phyloP scores from a whole-genome alignment of 2,797 vertebrate species.

The Acridotheres tristis region DNA sequence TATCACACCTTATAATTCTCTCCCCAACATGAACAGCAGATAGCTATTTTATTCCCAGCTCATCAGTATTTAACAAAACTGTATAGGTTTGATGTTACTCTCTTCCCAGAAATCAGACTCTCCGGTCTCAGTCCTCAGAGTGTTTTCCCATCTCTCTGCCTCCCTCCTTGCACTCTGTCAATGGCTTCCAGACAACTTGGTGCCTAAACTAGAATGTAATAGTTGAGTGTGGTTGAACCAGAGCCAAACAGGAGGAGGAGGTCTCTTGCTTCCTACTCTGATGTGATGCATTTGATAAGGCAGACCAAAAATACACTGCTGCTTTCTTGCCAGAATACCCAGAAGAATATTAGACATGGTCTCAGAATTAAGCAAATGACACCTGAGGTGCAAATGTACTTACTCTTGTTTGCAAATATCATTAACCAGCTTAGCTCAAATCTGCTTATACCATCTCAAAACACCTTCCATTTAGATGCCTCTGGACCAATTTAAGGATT shows the following conservation, averaged over 20 bases:
- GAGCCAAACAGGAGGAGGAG: not conserved
- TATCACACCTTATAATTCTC: not conserved
- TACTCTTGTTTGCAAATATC: not conserved
- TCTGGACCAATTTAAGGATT: not conserved
- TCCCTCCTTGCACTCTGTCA: not conserved
- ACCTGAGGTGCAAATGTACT: not conserved
- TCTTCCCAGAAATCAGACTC: slow-evolving; percentile 19
- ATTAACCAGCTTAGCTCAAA: not conserved
- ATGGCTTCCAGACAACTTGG: slow-evolving; percentile 28
- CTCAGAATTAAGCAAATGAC: not conserved
- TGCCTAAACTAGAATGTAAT: slow-evolving; percentile 2
- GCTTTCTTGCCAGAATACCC: not conserved
- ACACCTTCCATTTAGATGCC: not conserved
- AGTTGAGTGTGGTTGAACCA: slow-evolving; percentile 10
- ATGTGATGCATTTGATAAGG: not conserved
- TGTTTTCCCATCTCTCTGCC: not conserved
- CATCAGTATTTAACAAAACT: not conserved
- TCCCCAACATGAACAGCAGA: not conserved
- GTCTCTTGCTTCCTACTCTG: not conserved
- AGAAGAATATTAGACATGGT: not conserved
- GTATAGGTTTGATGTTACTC: not conserved
- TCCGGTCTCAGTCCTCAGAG: not conserved
- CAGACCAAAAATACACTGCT: not conserved
- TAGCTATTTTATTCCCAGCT: not conserved
- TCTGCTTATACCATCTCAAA: not conserved